phyloP scores from a whole-genome alignment of 2,113 vertebrate genomes.

The Castor canadensis region DNA sequence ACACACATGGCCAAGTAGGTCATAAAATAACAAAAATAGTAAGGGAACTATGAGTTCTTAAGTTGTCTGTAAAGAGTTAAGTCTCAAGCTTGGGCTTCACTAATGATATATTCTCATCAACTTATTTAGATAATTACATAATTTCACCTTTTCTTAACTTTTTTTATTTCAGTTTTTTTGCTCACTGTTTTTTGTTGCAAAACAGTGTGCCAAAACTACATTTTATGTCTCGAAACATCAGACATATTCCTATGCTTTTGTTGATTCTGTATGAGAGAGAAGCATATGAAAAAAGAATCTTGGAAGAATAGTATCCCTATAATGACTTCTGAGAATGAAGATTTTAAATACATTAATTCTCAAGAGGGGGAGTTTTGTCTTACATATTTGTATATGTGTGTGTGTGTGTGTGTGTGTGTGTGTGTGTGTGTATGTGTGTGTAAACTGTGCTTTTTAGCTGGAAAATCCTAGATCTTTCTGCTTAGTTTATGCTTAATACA shows the following conservation, averaged over 20 bases:
- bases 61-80: not conserved
- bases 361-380: not conserved
- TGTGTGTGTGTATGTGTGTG: not conserved
- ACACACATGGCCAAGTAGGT: not conserved
- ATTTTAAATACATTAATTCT: not conserved
- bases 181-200: not conserved
- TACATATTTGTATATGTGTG: not conserved
- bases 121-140: not conserved
- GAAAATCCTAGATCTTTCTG: constrained; percentile 30
- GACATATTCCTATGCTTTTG: not conserved
- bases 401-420: not conserved
- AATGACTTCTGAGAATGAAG: constrained; percentile 2
- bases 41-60: not conserved
- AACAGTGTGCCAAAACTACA: not conserved
- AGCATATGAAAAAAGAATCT: not conserved
- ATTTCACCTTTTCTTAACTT: not conserved
- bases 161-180: not conserved
- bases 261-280: not conserved
- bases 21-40: too few relatives aligned
- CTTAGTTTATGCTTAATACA: constrained; percentile 60
- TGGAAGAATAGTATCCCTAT: not conserved
- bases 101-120: not conserved
- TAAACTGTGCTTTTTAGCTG: not conserved
- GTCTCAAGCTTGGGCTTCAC: not conserved
- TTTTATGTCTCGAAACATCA: not conserved